A percentile compares a stretch with the other conserved stretches of the same genome.
Evolutionary conservation across 2,888 invertebrate species (phyloP).

Genomic region (Hanleya hanleyi): DNA sequence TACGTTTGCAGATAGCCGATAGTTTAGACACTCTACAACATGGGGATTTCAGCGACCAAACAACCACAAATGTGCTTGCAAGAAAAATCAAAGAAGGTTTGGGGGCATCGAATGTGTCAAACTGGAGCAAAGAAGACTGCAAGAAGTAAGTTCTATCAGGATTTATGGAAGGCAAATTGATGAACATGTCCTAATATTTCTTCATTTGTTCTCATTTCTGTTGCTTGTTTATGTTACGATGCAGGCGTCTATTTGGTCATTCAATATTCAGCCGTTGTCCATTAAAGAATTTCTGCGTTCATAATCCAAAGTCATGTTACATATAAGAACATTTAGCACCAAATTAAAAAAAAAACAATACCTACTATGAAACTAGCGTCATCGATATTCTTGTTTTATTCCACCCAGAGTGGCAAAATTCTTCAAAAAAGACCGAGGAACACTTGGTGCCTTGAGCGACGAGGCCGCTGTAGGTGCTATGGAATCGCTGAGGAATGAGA

Average conservation of each 20-base stretch:
- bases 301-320: too few relatives aligned
- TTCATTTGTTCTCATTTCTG: too few relatives aligned
- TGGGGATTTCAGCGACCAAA: neutral
- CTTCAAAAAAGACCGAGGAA: neutral
- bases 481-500: neutral
- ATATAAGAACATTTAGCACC: too few relatives aligned
- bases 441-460: constrained; percentile 7
- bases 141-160: constrained; percentile 7
- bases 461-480: neutral
- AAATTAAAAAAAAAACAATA: too few relatives aligned
- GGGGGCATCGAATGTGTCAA: neutral
- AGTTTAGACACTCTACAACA: neutral
- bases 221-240: too few relatives aligned
- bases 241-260: too few relatives aligned
- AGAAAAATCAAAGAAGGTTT: constrained; percentile 9
- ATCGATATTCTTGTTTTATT: too few relatives aligned
- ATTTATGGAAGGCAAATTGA: too few relatives aligned
- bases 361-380: too few relatives aligned
- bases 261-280: too few relatives aligned
- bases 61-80: constrained; percentile 3
- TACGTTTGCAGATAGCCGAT: neutral
- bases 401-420: neutral
- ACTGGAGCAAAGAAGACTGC: neutral
- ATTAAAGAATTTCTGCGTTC: too few relatives aligned
- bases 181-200: too few relatives aligned